Evolutionary conservation across 2,888 invertebrate species (phyloP).

Genomic region (Hyppa rectilinea): DNA sequence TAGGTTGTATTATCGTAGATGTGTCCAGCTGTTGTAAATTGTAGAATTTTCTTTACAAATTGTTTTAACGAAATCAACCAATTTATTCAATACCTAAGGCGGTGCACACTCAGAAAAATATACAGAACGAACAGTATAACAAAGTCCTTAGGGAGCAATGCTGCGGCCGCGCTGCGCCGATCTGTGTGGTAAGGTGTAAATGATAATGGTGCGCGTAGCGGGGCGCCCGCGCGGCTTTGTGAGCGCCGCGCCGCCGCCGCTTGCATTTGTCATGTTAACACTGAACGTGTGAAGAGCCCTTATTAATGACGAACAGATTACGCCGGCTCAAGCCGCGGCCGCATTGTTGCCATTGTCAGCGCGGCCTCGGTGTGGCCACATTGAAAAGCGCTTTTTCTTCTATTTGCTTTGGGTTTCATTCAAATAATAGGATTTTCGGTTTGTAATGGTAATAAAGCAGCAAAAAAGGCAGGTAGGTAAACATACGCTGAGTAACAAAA

Average conservation of each 20-base stretch:
- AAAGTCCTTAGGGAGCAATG: slow-evolving; percentile 51
- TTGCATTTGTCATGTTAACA: slow-evolving; percentile 90
- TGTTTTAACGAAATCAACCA: background rate
- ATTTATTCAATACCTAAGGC: slow-evolving; percentile 1
- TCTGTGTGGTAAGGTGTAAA: slow-evolving; percentile 76
- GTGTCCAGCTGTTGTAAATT: background rate
- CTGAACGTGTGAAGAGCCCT: slow-evolving; percentile 88
- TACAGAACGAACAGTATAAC: slow-evolving; percentile 41
- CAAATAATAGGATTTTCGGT: slow-evolving; percentile 78
- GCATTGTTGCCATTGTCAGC: slow-evolving; percentile 80
- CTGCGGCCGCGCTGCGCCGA: slow-evolving; percentile 52
- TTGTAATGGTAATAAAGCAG: slow-evolving; percentile 67
- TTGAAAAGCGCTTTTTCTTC: slow-evolving; percentile 76
- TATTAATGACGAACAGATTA: slow-evolving; percentile 89
- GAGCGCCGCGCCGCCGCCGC: slow-evolving; percentile 73
- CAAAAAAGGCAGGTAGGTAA: slow-evolving; percentile 68
- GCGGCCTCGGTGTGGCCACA: slow-evolving; percentile 73
- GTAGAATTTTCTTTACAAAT: background rate
- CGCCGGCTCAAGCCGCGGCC: slow-evolving; percentile 75
- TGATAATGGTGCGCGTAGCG: slow-evolving; percentile 75
- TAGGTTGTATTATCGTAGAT: background rate
- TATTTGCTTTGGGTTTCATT: slow-evolving; percentile 78
- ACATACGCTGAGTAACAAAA: slow-evolving; percentile 55
- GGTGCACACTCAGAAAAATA: slow-evolving; percentile 19
- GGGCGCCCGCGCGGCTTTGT: slow-evolving; percentile 81